These are phyloP conservation scores for Dermatemys mawii DNA, from an alignment of 2,113 vertebrate species.

Conservation along the genomic window DNA sequence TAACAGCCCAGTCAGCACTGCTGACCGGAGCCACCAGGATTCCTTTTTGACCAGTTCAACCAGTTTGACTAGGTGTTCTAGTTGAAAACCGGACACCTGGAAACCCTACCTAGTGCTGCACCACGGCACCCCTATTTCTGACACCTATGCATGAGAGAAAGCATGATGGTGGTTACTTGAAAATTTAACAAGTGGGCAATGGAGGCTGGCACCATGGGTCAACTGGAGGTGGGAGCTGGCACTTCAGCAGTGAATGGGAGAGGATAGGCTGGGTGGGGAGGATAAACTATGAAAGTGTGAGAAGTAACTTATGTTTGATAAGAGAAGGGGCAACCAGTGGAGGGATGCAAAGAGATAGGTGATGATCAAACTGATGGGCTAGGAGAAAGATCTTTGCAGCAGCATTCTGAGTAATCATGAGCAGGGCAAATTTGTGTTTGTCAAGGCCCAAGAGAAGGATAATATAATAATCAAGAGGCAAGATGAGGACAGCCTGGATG, in stretches of 20 bases:
- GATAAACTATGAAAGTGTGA: rapidly evolving
- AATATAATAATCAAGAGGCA: not conserved
- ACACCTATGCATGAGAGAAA: too few relatives aligned
- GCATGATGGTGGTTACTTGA: rapidly evolving
- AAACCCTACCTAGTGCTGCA: too few relatives aligned
- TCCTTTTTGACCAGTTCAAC: too few relatives aligned
- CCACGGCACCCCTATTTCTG: too few relatives aligned
- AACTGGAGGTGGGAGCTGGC: not conserved
- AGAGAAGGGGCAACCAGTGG: not conserved
- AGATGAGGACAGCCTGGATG: not conserved
- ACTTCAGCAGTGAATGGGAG: rapidly evolving
- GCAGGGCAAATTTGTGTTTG: not conserved
- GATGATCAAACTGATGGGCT: not conserved
- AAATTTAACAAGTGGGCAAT: not conserved
- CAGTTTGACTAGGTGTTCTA: too few relatives aligned
- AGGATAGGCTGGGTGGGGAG: not conserved
- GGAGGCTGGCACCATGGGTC: not conserved
- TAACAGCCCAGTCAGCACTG: too few relatives aligned
- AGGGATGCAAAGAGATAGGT: not conserved
- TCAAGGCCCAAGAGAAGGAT: not conserved
- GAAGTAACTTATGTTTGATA: not conserved
- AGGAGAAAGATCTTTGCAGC: not conserved
- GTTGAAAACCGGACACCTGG: too few relatives aligned
- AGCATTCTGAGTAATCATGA: not conserved
- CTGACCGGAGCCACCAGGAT: too few relatives aligned